Conservation (phyloP, 2,888 invertebrate genomes). For the Resseliella maxima region DNA sequence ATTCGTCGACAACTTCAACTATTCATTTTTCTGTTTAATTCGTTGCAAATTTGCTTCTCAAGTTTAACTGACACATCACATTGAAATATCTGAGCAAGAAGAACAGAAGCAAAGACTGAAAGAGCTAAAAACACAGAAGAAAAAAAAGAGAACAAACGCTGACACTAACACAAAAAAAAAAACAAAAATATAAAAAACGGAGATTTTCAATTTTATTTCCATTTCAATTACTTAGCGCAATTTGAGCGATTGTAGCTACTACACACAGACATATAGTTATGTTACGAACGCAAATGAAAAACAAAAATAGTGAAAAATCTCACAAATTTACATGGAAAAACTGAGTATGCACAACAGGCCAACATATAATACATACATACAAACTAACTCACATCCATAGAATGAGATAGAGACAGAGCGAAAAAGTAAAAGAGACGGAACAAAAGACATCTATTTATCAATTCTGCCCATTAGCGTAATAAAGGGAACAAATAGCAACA, state of each 20-base stretch:
- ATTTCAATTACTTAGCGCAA: conserved; percentile 39
- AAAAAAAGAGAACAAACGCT: no score
- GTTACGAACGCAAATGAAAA: neutral
- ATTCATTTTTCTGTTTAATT: neutral
- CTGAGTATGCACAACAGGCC: neutral
- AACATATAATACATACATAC: neutral
- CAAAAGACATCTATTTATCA: conserved; percentile 43
- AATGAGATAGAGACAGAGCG: neutral
- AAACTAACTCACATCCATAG: neutral
- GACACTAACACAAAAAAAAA: neutral
- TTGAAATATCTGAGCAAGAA: neutral
- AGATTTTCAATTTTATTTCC: conserved; percentile 45
- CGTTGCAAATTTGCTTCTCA: conserved; percentile 13
- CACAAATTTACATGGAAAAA: neutral
- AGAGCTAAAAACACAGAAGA: neutral
- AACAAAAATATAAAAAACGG: no score
- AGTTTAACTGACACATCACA: conserved; percentile 34
- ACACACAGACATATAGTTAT: neutral
- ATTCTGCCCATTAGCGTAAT: conserved; percentile 48
- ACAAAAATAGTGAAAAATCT: neutral
- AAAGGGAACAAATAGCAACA: conserved; percentile 34
- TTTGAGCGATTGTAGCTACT: neutral
- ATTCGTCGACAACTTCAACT: conserved; percentile 7
- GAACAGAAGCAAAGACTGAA: neutral
- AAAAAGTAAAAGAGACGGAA: neutral